A percentile compares a stretch with the other conserved stretches of the same genome.
These are phyloP conservation scores for Synaphobranchus kaupii DNA, from an alignment of 2,797 vertebrate species.

Conservation along the genomic window DNA sequence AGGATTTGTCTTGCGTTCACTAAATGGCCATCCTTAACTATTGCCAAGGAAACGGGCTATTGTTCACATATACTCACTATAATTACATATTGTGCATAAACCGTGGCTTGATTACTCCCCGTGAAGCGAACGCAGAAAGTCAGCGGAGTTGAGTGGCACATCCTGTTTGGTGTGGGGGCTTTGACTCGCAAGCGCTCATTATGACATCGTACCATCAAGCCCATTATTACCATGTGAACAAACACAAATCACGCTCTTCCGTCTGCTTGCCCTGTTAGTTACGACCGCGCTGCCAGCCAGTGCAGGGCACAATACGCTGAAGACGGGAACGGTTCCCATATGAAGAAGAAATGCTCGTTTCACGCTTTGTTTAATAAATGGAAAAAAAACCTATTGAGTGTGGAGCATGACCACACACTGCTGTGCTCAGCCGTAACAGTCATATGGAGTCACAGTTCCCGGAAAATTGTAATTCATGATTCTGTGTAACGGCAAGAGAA, in stretches of 20 bases:
- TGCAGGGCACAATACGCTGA: background rate
- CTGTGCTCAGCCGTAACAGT: constrained; percentile 10
- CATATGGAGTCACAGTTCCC: background rate
- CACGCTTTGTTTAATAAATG: constrained; percentile 31
- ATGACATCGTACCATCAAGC: background rate
- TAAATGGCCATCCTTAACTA: background rate
- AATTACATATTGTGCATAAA: background rate
- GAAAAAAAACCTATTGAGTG: constrained; percentile 29
- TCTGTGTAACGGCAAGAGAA: background rate
- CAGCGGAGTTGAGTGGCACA: background rate
- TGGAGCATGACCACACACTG: constrained; percentile 12
- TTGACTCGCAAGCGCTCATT: background rate
- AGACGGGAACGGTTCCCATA: constrained; percentile 10
- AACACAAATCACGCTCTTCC: constrained; percentile 6
- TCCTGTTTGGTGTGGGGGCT: background rate
- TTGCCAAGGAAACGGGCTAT: background rate
- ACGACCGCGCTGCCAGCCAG: constrained; percentile 16
- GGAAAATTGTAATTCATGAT: constrained; percentile 27
- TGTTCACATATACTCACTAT: background rate
- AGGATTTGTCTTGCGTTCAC: background rate
- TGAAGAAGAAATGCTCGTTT: constrained; percentile 25
- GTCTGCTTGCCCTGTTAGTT: background rate
- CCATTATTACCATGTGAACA: background rate
- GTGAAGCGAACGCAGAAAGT: background rate
- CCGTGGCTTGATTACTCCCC: background rate